Evolutionary conservation across 1,140 invertebrate genomes (phyloP), one percentile per base, ranked within the genome.

Genomic region (Ceratina japonica): DNA sequence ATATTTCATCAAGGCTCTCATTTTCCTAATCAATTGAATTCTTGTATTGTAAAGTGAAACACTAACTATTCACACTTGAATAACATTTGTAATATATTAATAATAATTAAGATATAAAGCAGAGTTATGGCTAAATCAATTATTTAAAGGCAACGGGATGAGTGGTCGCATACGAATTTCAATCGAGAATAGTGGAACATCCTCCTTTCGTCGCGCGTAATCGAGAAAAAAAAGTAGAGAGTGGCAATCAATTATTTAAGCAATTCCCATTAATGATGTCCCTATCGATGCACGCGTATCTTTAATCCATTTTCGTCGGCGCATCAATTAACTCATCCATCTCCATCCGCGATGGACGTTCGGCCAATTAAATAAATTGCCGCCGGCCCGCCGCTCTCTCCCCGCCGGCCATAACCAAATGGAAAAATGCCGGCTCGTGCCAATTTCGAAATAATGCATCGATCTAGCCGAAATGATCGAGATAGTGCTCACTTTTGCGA

Each of bases 331-430:
- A 63, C 49, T 31, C 59, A 20, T 78, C 31, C 22, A 62, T 54
- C 68, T 63, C 49, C 20, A 61, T 61, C 52, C 31, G 10, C 68
- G 68, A 63, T 71, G 68, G 75, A 37, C 44, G 59, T 63, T 15
- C 27, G 8, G 44, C 27, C 75, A 78, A 78, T 78, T 77, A 78
- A 63, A 78, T 72, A 63, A 78, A 78, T 78, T 78, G 75, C 68
- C 22, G 37, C 27, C 18, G n/a, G 31, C 49, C 31, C 3, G 13
- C 31, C 27, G 2, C 49, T 12, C n/a, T 18, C 65, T 49, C 15
- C 16, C 16, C 49, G 7, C 15, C 20, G 5, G 16, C 68, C 51
- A 52, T 78, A 56, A 64, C 75, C 58, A 63, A 63, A 78, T 78
- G 69, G 69, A 78, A 78, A 72, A 72, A 72, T 37, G 51, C 49